These are phyloP conservation scores for Synanthedon tipuliformis DNA, from an alignment of 2,888 invertebrate species.

Conservation along the genomic window DNA sequence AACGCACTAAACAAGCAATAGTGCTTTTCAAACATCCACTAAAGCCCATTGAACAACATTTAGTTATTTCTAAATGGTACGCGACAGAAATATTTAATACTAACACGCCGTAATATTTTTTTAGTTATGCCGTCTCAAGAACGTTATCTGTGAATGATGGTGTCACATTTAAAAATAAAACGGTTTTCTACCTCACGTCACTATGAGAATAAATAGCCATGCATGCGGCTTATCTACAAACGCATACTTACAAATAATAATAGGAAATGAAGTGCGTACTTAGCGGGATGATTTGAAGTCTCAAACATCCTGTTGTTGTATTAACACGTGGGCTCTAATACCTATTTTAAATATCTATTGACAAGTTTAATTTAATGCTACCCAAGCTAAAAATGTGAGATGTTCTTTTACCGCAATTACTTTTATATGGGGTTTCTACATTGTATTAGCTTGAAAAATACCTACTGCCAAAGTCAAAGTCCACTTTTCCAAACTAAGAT, in stretches of 20 bases:
- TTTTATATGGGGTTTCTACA: no score
- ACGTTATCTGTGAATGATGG: conserved; percentile 63
- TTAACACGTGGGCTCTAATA: conserved; percentile 52
- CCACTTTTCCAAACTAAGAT: no score
- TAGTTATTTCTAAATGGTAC: conserved; percentile 43
- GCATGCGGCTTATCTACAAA: conserved; percentile 42
- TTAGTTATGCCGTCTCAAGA: conserved; percentile 36
- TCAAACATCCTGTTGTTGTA: conserved; percentile 59
- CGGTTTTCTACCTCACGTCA: conserved; percentile 37
- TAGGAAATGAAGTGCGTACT: conserved; percentile 57
- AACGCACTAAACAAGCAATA: conserved; percentile 26
- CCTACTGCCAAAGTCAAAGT: no score
- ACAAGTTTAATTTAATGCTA: conserved; percentile 35
- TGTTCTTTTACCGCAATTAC: conserved; percentile 12
- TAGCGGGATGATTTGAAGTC: conserved; percentile 45
- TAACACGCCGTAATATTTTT: conserved; percentile 35
- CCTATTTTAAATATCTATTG: conserved; percentile 44
- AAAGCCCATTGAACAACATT: conserved; percentile 36
- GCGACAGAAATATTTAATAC: conserved; percentile 34
- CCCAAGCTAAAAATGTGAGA: conserved; percentile 17
- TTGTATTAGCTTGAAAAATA: no score
- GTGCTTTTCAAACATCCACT: conserved; percentile 34
- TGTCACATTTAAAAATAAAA: conserved; percentile 66
- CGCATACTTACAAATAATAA: conserved; percentile 53
- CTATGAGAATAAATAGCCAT: conserved; percentile 49